phyloP scores from a whole-genome alignment of 2,113 vertebrate species.

The Azemiops feae region DNA sequence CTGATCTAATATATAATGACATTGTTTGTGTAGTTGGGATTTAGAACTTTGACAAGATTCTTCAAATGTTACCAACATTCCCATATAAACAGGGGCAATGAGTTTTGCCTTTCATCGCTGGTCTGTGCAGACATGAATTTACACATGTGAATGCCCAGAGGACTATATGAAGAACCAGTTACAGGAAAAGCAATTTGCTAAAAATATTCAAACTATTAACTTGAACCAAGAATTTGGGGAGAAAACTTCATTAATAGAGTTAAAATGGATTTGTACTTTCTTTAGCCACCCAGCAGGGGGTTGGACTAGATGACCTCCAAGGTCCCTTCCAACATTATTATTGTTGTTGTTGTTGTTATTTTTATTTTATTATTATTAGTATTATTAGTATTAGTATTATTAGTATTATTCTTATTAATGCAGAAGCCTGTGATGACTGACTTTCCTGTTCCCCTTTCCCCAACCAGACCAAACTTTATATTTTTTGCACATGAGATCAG shows the following conservation, averaged over 20 bases:
- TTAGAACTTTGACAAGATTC: neutral
- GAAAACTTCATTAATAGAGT: neutral
- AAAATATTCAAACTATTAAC: neutral
- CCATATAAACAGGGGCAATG: neutral
- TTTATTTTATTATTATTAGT: too few relatives aligned
- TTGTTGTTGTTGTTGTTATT: too few relatives aligned
- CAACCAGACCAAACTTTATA: neutral
- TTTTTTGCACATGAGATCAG: neutral
- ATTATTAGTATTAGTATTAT: too few relatives aligned
- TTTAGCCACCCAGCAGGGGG: neutral
- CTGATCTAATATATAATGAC: neutral
- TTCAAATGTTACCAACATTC: neutral
- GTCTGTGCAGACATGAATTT: neutral
- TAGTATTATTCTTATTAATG: neutral
- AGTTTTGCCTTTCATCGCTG: neutral
- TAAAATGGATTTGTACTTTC: neutral
- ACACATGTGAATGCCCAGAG: neutral
- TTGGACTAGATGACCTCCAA: too few relatives aligned
- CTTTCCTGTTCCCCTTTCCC: neutral
- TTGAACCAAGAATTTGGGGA: neutral
- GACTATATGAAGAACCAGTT: neutral
- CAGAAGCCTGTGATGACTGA: neutral
- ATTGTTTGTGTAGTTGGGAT: neutral
- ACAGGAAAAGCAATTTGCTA: neutral
- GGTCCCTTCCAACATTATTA: too few relatives aligned